Percentiles rank a stretch among this genome's conserved stretches.
phyloP scores from a whole-genome alignment of 2,797 vertebrate species.

The Lacerta bilineata region DNA sequence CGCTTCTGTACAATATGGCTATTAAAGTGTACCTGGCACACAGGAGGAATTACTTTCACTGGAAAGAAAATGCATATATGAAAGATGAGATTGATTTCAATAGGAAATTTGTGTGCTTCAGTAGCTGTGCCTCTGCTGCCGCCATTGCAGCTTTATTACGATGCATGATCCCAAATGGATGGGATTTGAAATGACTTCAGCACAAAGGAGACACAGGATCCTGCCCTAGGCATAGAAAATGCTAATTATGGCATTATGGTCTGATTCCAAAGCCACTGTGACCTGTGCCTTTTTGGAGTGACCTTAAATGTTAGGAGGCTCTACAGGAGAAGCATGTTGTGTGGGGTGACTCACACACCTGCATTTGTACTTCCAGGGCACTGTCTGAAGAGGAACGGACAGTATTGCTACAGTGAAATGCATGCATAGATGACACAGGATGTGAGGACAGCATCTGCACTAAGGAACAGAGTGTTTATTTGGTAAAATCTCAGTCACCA shows the following conservation, averaged over 20 bases:
- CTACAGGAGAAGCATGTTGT: not conserved
- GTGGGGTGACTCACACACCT: not conserved
- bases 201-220: not conserved
- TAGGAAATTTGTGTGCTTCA: no score
- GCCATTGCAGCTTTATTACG: no score
- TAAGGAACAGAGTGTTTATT: not conserved
- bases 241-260: not conserved
- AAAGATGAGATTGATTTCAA: no score
- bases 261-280: not conserved
- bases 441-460: not conserved
- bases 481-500: conserved; percentile 9
- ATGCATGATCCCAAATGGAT: no score
- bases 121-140: no score
- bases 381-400: not conserved
- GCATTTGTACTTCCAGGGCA: not conserved
- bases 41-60: no score
- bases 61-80: no score
- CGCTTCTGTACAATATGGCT: no score
- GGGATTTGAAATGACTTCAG: no score
- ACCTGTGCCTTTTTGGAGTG: not conserved
- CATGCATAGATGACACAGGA: not conserved
- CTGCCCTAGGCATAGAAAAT: not conserved
- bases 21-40: no score
- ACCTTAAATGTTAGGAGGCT: not conserved
- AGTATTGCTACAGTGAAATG: not conserved